phyloP scores from a whole-genome alignment of 2,797 vertebrate genomes.

The Brotula barbata region DNA sequence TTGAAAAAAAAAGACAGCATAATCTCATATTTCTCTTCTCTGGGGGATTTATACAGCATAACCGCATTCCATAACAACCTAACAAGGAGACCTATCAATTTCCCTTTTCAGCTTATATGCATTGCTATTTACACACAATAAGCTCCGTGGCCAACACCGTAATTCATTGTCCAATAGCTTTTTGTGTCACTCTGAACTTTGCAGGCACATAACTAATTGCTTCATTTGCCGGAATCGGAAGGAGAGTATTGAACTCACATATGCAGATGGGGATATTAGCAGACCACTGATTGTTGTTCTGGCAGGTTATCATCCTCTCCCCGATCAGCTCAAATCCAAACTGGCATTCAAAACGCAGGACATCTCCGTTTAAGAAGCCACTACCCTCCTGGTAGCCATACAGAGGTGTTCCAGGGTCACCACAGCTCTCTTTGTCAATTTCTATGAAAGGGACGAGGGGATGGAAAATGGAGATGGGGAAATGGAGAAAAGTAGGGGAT shows the following conservation, averaged over 20 bases:
- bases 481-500: constrained; percentile 26
- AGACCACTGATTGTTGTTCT: constrained; percentile 99
- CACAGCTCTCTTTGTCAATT: constrained; percentile 99
- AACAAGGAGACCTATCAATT: constrained; percentile 33
- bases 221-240: constrained; percentile 44
- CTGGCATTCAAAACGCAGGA: constrained; percentile 96
- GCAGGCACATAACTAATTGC: constrained; percentile 49
- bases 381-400: constrained; percentile 95
- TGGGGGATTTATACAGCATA: background rate
- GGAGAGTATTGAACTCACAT: constrained; percentile 84
- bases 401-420: constrained; percentile 94
- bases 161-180: constrained; percentile 54
- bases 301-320: constrained; percentile 96
- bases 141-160: constrained; percentile 28
- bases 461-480: background rate
- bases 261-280: constrained; percentile 99
- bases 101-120: constrained; percentile 27
- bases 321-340: constrained; percentile 99
- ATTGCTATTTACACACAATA: constrained; percentile 37
- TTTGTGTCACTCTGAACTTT: constrained; percentile 60
- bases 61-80: constrained; percentile 7
- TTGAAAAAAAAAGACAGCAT: constrained; percentile 8
- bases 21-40: constrained; percentile 14
- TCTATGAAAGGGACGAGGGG: constrained; percentile 70
- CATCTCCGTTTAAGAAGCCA: constrained; percentile 93